Conservation (phyloP, 1,140 invertebrate genomes). For the fruit fly (Drosophila melanogaster) region DNA sequence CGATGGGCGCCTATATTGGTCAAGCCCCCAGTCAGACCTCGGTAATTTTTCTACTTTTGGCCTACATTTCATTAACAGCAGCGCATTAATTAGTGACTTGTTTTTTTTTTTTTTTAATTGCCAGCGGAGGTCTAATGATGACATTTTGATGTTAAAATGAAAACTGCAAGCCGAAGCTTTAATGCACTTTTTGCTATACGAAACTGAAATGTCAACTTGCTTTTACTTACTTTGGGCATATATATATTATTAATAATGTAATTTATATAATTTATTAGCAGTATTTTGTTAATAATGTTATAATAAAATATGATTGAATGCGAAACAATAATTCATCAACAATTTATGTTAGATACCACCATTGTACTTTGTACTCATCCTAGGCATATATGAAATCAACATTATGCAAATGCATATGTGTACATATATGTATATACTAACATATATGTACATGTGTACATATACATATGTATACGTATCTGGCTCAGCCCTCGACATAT, state of each 20-base stretch:
- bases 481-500: slow-evolving; percentile 12
- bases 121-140: background rate
- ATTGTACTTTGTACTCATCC: background rate
- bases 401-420: slow-evolving; percentile 10
- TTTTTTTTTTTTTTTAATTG: background rate
- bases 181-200: background rate
- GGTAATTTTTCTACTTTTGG: slow-evolving; percentile 1
- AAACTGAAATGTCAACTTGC: too few species aligned
- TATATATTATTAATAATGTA: too few species aligned
- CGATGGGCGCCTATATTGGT: slow-evolving; percentile 23
- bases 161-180: background rate
- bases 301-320: too few species aligned
- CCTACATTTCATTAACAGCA: slow-evolving; percentile 18
- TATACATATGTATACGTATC: background rate
- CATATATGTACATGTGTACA: too few species aligned
- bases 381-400: background rate
- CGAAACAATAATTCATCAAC: too few species aligned
- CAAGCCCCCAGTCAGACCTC: slow-evolving; percentile 19
- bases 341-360: background rate
- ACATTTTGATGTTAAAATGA: background rate
- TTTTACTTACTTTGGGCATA: too few species aligned
- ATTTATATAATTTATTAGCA: too few species aligned
- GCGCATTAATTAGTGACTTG: slow-evolving; percentile 18
- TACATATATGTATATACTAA: too few species aligned
- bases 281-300: too few species aligned